Percentiles rank a stretch among this genome's conserved stretches.
Evolutionary conservation across 2,888 invertebrate genomes (phyloP).

Genomic region (Timandra comae): DNA sequence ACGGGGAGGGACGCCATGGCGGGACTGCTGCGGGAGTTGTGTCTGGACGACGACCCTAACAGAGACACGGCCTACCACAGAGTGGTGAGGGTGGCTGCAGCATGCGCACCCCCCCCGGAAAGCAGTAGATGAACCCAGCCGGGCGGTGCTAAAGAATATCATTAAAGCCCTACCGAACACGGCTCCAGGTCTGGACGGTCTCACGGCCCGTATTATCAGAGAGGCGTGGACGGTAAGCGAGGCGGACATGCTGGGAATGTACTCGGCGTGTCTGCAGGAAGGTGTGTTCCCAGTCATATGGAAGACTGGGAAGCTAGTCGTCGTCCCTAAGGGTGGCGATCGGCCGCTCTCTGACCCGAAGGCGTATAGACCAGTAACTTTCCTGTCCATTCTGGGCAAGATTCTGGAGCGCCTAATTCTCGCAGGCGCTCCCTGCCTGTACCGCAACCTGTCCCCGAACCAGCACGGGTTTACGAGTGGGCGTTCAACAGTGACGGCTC

Average conservation of each 20-base stretch:
- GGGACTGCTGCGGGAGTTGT: too few species aligned
- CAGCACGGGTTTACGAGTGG: background rate
- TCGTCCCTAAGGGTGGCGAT: constrained; percentile 25
- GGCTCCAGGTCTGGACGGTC: constrained; percentile 29
- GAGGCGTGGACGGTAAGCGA: constrained; percentile 15
- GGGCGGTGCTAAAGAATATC: constrained; percentile 12
- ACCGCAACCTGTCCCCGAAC: background rate
- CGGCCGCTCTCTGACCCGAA: constrained; percentile 20
- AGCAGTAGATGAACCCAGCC: constrained; percentile 1
- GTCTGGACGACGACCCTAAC: background rate
- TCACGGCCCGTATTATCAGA: constrained; percentile 19
- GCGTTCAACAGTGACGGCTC: background rate
- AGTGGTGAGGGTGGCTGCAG: background rate
- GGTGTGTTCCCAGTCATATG: constrained; percentile 24
- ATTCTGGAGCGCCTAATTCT: constrained; percentile 25
- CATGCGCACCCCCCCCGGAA: background rate
- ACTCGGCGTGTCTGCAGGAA: constrained; percentile 16
- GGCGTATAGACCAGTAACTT: constrained; percentile 6
- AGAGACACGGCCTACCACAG: background rate
- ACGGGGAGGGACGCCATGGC: too few species aligned
- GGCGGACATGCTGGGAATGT: constrained; percentile 10
- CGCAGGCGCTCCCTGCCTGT: constrained; percentile 16
- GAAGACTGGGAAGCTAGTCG: constrained; percentile 22
- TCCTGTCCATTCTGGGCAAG: background rate
- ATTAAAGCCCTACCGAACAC: constrained; percentile 23